A percentile compares a stretch with the other conserved stretches of the same genome.
Conservation (phyloP, 2,797 vertebrate species). For the Cottoperca gobio region DNA sequence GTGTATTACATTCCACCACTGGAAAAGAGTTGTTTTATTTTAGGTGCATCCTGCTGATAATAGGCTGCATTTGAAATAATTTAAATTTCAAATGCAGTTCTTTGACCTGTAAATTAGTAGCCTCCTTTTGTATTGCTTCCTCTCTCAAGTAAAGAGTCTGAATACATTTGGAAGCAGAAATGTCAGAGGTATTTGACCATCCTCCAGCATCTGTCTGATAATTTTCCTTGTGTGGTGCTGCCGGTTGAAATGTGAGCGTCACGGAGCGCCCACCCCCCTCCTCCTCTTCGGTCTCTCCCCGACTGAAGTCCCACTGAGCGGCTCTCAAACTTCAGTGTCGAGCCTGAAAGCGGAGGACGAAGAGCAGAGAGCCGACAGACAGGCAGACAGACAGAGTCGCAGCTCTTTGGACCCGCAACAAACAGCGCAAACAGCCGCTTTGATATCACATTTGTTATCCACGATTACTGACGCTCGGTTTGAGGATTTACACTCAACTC, state of each 20-base stretch:
- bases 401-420: constrained; percentile 24
- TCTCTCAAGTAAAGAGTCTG: not conserved
- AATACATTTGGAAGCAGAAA: constrained; percentile 30
- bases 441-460: not conserved
- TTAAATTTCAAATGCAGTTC: not conserved
- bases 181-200: constrained; percentile 63
- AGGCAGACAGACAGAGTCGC: constrained; percentile 9
- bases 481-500: constrained; percentile 46
- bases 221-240: constrained; percentile 72
- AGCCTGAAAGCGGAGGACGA: constrained; percentile 69
- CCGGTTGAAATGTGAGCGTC: constrained; percentile 76
- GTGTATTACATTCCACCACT: not conserved
- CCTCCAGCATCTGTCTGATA: constrained; percentile 73
- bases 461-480: not conserved
- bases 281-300: constrained; percentile 44
- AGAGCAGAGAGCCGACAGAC: constrained; percentile 43
- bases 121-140: too few species aligned
- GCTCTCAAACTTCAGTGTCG: constrained; percentile 81
- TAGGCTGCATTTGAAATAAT: too few species aligned
- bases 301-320: constrained; percentile 71
- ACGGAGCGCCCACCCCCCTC: constrained; percentile 66
- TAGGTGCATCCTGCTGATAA: not conserved
- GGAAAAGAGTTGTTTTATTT: not conserved
- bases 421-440: constrained; percentile 2
- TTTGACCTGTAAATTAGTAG: not conserved